phyloP scores from a whole-genome alignment of 2,888 invertebrate species.

The Orgyia antiqua region DNA sequence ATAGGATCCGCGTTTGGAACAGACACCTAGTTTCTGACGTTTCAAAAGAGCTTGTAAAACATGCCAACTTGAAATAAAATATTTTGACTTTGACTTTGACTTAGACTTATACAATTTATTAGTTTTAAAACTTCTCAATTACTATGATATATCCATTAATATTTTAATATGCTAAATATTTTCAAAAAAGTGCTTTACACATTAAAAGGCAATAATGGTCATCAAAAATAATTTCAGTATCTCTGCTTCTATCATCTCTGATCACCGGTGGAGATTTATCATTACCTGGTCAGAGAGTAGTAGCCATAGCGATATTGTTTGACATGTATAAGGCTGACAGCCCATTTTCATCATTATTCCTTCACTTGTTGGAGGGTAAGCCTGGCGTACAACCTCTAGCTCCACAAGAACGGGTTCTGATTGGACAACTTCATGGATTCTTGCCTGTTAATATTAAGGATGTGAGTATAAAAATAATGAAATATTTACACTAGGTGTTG shows the following conservation, averaged over 20 bases:
- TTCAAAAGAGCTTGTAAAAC: no score
- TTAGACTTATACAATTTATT: no score
- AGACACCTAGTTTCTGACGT: no score
- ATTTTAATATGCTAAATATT: no score
- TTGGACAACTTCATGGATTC: conserved; percentile 84
- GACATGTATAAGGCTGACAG: conserved; percentile 67
- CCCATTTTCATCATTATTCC: conserved; percentile 61
- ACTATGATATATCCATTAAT: no score
- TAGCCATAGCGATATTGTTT: conserved; percentile 59
- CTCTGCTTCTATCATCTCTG: conserved; percentile 62
- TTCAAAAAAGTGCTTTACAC: no score
- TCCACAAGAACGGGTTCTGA: conserved; percentile 83
- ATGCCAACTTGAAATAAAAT: no score
- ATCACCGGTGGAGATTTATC: conserved; percentile 67
- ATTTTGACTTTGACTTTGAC: no score
- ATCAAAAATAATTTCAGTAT: no score
- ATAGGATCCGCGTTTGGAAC: no score
- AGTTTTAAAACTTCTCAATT: no score
- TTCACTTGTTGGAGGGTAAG: conserved; percentile 64
- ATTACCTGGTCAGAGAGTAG: conserved; percentile 65
- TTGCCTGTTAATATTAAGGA: conserved; percentile 83
- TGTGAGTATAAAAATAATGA: conserved; percentile 59
- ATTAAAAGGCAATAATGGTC: no score
- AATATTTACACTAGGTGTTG: neutral
- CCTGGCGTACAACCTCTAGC: conserved; percentile 53